phyloP scores from a whole-genome alignment of 2,113 vertebrate genomes.

The Eleginops maclovinus region DNA sequence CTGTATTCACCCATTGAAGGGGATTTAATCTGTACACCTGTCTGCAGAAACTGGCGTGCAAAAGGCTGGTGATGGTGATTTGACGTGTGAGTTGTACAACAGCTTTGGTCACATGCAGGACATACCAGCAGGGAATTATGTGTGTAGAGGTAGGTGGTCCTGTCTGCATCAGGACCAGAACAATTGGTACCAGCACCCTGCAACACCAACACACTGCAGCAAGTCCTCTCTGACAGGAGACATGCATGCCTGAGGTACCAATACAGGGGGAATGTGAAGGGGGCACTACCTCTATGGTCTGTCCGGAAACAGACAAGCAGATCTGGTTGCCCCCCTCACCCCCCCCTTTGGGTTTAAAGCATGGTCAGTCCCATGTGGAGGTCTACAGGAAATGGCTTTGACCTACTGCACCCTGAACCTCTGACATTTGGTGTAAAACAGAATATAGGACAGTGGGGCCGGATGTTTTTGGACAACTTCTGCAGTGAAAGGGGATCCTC shows the following conservation, averaged over 20 bases:
- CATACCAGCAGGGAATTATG: constrained; percentile 73
- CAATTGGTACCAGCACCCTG: constrained; percentile 70
- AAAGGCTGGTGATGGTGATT: neutral
- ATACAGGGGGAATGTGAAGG: neutral
- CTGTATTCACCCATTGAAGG: no score
- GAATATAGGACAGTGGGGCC: constrained; percentile 66
- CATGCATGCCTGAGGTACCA: constrained; percentile 27
- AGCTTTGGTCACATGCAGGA: constrained; percentile 70
- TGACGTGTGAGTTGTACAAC: constrained; percentile 39
- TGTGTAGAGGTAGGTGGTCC: constrained; percentile 73
- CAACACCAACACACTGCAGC: constrained; percentile 31
- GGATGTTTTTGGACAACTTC: constrained; percentile 73
- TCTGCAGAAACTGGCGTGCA: constrained; percentile 6
- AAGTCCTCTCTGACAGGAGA: constrained; percentile 27
- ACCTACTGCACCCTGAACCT: constrained; percentile 67
- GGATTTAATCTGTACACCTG: constrained; percentile 7
- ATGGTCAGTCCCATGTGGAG: constrained; percentile 60
- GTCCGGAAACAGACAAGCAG: constrained; percentile 32
- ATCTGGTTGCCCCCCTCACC: constrained; percentile 30
- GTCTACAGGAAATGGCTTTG: constrained; percentile 73
- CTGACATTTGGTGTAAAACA: constrained; percentile 60
- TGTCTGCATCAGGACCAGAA: constrained; percentile 70
- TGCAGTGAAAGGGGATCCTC: constrained; percentile 62
- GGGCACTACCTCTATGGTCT: constrained; percentile 37
- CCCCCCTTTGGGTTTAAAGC: constrained; percentile 41